Base-by-base conservation (phyloP, 1,140 invertebrate genomes). In the Plodia interpunctella region DNA sequence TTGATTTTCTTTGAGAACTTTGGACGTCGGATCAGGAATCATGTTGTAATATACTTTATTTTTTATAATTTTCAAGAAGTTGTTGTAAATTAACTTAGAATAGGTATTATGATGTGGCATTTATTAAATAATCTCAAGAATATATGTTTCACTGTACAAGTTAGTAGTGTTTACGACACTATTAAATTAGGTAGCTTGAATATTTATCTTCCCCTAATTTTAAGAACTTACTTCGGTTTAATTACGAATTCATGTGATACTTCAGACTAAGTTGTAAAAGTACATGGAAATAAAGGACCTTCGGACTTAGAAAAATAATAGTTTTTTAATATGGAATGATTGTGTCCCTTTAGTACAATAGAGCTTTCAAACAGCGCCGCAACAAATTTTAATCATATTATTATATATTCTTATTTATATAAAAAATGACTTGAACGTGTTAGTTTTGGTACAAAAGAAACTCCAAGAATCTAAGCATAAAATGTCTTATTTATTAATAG, bases 181-280 rank as follows among this genome's bases (percentile, higher is more conserved):
- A 67, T 60, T 68, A 50, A 68, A 65, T 74, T 73, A 74, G 63
- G 63, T 80, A 77, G 70, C 65, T 70, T 74, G 63, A 62, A 57
- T 65, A 65, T 60, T 65, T 65, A 60, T 65, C 63, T 65, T 65
- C 59, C 63, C 55, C 32, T 59, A 62, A 62, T 60, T 56, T 68
- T 70, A 65, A 70, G 65, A 59, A 25, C 57, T 60, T 71, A 73
- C 68, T 73, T 73, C 67, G 64, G 63, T 75, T 71, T 76, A 63
- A 61, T 82, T 86, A 80, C 68, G 72, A 70, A 76, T 80, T 80
- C 69, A 84, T 84, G 83, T 87, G 81, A 87, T 87, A 87, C 78
- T 86, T 81, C 75, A 71, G 74, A 72, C 68, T 83, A 83, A 80
- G 80, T 74, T 84, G 73, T 78, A 70, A 73, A 77, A 83, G 76